Conservation (phyloP, 2,797 vertebrate genomes). For the Tokudaia muenninki region DNA sequence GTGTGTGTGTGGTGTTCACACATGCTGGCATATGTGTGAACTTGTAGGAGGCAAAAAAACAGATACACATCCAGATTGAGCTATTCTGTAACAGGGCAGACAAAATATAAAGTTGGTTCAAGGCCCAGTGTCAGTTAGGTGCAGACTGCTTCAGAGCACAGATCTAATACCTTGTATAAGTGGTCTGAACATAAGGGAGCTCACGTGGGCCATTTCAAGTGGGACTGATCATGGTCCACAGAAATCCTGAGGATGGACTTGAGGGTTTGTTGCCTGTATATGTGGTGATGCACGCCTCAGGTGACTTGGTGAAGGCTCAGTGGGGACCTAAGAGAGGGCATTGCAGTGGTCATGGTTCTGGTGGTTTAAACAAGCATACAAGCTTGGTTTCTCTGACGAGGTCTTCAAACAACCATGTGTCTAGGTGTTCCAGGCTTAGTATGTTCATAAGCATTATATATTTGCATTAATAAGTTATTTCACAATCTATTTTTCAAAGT, state of each 20-base stretch:
- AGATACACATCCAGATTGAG: background rate
- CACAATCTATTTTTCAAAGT: background rate
- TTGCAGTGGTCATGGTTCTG: background rate
- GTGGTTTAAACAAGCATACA: background rate
- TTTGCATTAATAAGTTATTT: background rate
- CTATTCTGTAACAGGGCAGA: background rate
- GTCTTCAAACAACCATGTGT: background rate
- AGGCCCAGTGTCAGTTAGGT: background rate
- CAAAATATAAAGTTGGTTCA: background rate
- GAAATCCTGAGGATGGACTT: background rate
- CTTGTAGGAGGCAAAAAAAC: background rate
- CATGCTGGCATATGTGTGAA: background rate
- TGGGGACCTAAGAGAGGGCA: background rate
- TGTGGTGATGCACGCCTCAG: background rate
- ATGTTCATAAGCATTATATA: background rate
- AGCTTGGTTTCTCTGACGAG: background rate
- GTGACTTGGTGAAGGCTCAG: background rate
- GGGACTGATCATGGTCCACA: background rate
- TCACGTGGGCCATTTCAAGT: background rate
- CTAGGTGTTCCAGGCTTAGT: too few relatives aligned
- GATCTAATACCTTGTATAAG: background rate
- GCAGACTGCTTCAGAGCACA: background rate
- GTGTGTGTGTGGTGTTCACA: background rate
- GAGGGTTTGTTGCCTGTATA: background rate
- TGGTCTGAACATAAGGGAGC: background rate